Evolutionary conservation across 2,888 invertebrate genomes (phyloP).

Genomic region (Odontomyia ornata): DNA sequence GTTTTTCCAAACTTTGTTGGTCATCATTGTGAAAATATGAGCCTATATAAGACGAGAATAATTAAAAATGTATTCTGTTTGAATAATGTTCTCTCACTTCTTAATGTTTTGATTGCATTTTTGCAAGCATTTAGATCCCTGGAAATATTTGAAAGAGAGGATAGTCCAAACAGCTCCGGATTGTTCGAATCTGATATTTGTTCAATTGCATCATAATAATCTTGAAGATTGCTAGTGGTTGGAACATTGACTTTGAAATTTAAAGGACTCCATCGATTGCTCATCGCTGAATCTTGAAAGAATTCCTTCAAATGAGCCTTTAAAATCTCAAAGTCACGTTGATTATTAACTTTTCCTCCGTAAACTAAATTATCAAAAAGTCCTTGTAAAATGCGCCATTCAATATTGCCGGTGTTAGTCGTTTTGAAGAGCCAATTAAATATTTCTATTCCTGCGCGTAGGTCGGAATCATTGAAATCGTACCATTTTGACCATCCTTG

Average conservation of each 20-base stretch:
- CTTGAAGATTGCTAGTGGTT: conserved; percentile 59
- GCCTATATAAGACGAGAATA: conserved; percentile 34
- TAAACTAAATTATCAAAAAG: conserved; percentile 82
- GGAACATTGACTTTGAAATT: conserved; percentile 62
- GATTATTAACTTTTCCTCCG: conserved; percentile 85
- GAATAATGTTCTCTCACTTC: conserved; percentile 49
- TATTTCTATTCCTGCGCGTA: conserved; percentile 76
- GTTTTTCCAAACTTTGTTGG: conserved; percentile 67
- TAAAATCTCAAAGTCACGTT: conserved; percentile 69
- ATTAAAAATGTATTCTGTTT: background rate
- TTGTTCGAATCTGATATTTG: conserved; percentile 60
- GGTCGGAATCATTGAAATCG: conserved; percentile 85
- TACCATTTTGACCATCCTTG: conserved; percentile 91
- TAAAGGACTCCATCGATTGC: conserved; percentile 70
- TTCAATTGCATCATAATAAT: conserved; percentile 59
- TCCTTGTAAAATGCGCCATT: conserved; percentile 81
- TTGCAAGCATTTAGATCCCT: conserved; percentile 59
- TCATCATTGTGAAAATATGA: conserved; percentile 56
- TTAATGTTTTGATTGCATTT: conserved; percentile 57
- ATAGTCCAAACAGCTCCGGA: conserved; percentile 60
- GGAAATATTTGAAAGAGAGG: conserved; percentile 60
- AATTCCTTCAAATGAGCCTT: conserved; percentile 69
- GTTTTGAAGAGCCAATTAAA: conserved; percentile 60
- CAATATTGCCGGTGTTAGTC: conserved; percentile 55
- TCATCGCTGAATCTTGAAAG: conserved; percentile 69